Evolutionary conservation across 2,888 invertebrate species (phyloP).

Genomic region (Philereme transversata): DNA sequence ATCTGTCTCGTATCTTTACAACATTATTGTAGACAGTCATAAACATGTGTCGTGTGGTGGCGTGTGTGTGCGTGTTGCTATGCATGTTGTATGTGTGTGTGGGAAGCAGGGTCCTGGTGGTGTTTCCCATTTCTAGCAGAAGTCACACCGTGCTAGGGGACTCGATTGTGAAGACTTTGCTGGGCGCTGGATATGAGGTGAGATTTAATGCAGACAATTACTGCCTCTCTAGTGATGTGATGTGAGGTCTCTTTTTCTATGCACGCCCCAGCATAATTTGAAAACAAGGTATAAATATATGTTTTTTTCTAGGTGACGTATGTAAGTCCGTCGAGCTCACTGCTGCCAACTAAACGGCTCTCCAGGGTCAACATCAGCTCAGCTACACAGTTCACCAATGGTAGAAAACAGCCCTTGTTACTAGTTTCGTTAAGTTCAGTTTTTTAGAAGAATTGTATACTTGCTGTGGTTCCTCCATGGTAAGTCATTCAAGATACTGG

Average conservation of each 20-base stretch:
- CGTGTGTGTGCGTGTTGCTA: constrained; percentile 29
- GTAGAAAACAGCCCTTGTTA: constrained; percentile 1
- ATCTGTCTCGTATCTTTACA: neutral
- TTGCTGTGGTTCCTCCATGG: too few species aligned
- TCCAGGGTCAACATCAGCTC: constrained; percentile 50
- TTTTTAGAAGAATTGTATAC: too few species aligned
- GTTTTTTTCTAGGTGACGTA: constrained; percentile 54
- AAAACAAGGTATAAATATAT: too few species aligned
- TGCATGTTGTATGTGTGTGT: constrained; percentile 29
- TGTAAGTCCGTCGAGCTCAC: constrained; percentile 49
- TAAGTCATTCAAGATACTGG: too few species aligned
- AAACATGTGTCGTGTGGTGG: constrained; percentile 27
- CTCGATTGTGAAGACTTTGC: constrained; percentile 48
- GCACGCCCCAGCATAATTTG: neutral
- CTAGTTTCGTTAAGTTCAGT: too few species aligned
- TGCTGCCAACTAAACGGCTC: constrained; percentile 40
- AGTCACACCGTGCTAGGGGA: constrained; percentile 55
- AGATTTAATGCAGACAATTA: constrained; percentile 1
- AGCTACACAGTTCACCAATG: constrained; percentile 13
- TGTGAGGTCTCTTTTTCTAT: neutral
- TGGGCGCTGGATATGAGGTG: constrained; percentile 59
- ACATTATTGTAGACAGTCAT: constrained; percentile 1
- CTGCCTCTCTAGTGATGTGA: neutral
- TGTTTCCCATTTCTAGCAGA: constrained; percentile 52
- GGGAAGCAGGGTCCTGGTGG: constrained; percentile 46